Percentiles rank a stretch among this genome's conserved stretches.
Evolutionary conservation across 2,888 invertebrate species (phyloP).

Genomic region (Lydus trimaculatus): DNA sequence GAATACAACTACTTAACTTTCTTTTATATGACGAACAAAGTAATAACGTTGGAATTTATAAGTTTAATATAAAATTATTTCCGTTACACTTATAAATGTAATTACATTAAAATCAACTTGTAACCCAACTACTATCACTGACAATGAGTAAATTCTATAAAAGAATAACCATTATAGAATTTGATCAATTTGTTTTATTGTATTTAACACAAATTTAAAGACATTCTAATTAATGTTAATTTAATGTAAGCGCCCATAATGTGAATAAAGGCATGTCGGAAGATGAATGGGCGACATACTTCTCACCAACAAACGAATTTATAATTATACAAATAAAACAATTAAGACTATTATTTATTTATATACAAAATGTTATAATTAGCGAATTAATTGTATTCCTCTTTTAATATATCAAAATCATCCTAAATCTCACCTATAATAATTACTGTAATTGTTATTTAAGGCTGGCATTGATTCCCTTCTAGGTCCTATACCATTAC

Average conservation of each 20-base stretch:
- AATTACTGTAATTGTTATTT: slow-evolving; percentile 47
- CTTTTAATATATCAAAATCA: neutral
- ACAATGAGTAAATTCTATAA: neutral
- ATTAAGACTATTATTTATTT: neutral
- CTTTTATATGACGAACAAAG: neutral
- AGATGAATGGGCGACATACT: slow-evolving; percentile 33
- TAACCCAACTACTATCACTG: neutral
- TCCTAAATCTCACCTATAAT: slow-evolving; percentile 46
- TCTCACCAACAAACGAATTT: slow-evolving; percentile 23
- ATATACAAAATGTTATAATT: neutral
- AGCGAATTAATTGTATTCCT: slow-evolving; percentile 12
- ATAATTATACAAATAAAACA: slow-evolving; percentile 8
- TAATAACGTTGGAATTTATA: neutral
- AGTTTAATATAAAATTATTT: neutral
- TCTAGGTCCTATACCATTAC: slow-evolving; percentile 62
- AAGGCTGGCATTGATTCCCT: slow-evolving; percentile 61
- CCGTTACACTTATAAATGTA: slow-evolving; percentile 1
- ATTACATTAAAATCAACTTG: neutral
- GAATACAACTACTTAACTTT: slow-evolving; percentile 10
- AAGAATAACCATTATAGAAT: neutral
- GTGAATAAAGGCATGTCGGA: slow-evolving; percentile 22
- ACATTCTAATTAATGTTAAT: slow-evolving; percentile 17
- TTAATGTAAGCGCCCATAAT: slow-evolving; percentile 16
- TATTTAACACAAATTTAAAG: neutral
- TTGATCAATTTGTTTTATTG: slow-evolving; percentile 9